Conservation (phyloP, 2,888 invertebrate genomes). For the Allophyes oxyacanthae region DNA sequence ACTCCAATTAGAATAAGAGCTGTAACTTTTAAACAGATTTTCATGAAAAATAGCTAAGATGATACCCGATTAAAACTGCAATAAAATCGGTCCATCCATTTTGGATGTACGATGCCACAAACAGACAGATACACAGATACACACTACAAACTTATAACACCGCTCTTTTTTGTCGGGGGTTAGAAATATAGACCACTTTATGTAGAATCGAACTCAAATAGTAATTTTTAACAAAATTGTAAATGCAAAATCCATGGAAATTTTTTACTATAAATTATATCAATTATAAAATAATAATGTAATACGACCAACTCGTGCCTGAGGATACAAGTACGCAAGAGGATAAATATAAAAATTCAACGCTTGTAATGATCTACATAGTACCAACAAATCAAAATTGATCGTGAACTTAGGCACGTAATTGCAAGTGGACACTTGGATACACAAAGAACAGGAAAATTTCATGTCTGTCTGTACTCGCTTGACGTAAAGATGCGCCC, state of each 20-base stretch:
- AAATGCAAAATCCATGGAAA: slow-evolving; percentile 1
- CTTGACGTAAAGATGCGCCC: slow-evolving; percentile 66
- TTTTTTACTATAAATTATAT: slow-evolving; percentile 17
- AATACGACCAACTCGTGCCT: slow-evolving; percentile 43
- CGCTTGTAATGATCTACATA: slow-evolving; percentile 71
- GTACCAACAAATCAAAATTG: slow-evolving; percentile 73
- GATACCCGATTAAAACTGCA: no score
- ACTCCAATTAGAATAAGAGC: no score
- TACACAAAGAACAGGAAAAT: slow-evolving; percentile 82
- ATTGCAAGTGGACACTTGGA: slow-evolving; percentile 65
- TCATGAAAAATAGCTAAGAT: no score
- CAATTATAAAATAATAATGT: slow-evolving; percentile 61
- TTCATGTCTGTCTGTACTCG: slow-evolving; percentile 60
- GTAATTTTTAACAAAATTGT: not conserved
- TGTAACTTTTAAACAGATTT: no score
- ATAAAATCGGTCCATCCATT: no score
- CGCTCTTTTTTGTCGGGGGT: no score
- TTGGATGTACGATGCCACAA: no score
- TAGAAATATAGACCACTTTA: no score
- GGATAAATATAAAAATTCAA: slow-evolving; percentile 71
- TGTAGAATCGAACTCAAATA: no score
- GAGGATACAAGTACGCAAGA: slow-evolving; percentile 49
- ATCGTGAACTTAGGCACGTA: slow-evolving; percentile 76
- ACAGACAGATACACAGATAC: no score
- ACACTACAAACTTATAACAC: no score